Base-by-base conservation (phyloP, 2,888 invertebrate genomes). In the Micoletzkya japonica region DNA sequence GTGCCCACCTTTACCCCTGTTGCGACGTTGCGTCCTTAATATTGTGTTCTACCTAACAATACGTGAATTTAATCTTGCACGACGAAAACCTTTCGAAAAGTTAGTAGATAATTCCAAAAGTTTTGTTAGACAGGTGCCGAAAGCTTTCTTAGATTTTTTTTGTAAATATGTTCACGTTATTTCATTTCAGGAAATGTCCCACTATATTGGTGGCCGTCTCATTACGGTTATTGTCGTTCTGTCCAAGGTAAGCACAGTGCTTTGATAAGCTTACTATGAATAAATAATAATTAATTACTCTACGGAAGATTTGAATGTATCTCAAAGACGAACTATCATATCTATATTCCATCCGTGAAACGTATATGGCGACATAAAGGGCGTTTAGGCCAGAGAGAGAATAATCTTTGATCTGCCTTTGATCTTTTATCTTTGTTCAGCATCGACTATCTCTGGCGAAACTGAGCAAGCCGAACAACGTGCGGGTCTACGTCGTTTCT, bases 401-500 rank as follows among this genome's bases (percentile, higher is more conserved):
- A n/a, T n/a, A n/a, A 17, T 56, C 56, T 26, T 26, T 26, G 56
- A 24, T 56, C 56, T 14, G 10, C 10, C 56, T 56, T 24, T 56
- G 24, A 17, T 24, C 56, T 56, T 26, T 26, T 10, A 44, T 56
- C 56, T 24, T 24, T 26, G 24, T 66, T 54, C 39, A 81, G 64
- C 76, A 82, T 72, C 74, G 75, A 28, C 64, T 82, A 34, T 76
- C 74, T 71, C 70, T 82, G 66, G 73, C 74, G 54, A 66, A 59
- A 36, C 52, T 80, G 44, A 54, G 44, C 32, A 80, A 80, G 58
- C 75, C 75, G 2, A 64, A 59, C 30, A 73, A 76, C 58, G 73
- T 75, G 20, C 72, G 77, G 39, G 37, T 80, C 14, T 70, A 74
- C 56, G 81, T 81, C 14, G 80, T 82, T 17, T 81, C 79, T 24